Evolutionary conservation across 2,113 vertebrate genomes (phyloP).

Genomic region (Falco punctatus): DNA sequence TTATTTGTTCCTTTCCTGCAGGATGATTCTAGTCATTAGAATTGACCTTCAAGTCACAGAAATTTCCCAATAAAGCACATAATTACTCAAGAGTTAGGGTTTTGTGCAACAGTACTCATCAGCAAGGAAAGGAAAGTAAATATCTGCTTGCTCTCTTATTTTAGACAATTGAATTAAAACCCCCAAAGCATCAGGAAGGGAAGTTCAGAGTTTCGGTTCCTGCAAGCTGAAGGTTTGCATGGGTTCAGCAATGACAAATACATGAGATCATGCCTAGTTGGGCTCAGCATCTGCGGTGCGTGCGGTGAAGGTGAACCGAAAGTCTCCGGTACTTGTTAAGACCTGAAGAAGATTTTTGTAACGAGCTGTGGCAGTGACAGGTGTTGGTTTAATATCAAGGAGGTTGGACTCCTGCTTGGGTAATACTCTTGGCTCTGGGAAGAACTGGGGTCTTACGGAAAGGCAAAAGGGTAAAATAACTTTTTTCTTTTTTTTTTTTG

Average conservation of each 20-base stretch:
- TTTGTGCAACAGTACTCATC: background rate
- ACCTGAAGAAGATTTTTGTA: background rate
- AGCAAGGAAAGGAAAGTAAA: background rate
- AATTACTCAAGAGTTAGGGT: background rate
- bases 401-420: background rate
- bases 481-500: background rate
- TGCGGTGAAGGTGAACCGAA: background rate
- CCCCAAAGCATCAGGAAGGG: constrained; percentile 21
- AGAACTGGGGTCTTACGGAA: background rate
- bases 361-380: background rate
- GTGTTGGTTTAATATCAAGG: background rate
- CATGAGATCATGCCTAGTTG: background rate
- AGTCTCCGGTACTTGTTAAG: background rate
- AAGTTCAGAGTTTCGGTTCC: constrained; percentile 61
- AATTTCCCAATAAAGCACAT: background rate
- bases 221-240: background rate
- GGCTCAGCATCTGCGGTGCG: background rate
- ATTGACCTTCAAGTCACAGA: background rate
- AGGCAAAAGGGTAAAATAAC: background rate
- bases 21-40: background rate
- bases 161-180: constrained; percentile 33
- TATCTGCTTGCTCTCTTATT: background rate
- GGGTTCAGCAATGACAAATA: background rate
- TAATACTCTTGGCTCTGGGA: background rate
- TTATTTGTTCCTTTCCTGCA: background rate